A percentile compares a stretch with the other conserved stretches of the same genome.
phyloP scores from a whole-genome alignment of 2,797 vertebrate genomes.

The Lindbergichthys nudifrons region DNA sequence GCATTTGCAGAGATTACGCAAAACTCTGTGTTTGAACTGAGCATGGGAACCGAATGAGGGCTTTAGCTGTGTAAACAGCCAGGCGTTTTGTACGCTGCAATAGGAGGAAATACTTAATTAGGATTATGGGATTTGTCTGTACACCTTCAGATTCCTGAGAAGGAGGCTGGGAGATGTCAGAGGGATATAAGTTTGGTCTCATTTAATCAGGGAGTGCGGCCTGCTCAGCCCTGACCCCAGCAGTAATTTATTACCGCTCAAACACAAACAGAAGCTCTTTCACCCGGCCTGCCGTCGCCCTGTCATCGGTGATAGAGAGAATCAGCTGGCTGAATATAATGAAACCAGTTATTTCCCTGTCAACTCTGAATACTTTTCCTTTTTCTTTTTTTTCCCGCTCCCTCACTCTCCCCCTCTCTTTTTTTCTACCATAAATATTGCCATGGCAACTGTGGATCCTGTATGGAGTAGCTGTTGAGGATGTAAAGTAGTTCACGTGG shows the following conservation, averaged over 20 bases:
- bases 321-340: constrained; percentile 81
- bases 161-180: constrained; percentile 68
- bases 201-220: constrained; percentile 74
- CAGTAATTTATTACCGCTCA: constrained; percentile 75
- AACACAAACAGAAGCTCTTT: constrained; percentile 71
- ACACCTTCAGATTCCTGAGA: constrained; percentile 71
- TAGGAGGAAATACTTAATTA: constrained; percentile 77
- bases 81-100: constrained; percentile 54
- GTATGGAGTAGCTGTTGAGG: constrained; percentile 72
- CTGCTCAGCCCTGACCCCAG: constrained; percentile 66
- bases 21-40: constrained; percentile 58
- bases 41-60: constrained; percentile 55
- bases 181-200: constrained; percentile 75
- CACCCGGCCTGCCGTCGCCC: constrained; percentile 46
- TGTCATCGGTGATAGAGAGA: constrained; percentile 78
- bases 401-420: constrained; percentile 24
- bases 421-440: constrained; percentile 71
- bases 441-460: constrained; percentile 85
- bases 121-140: constrained; percentile 79
- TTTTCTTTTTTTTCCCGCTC: constrained; percentile 20
- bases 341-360: constrained; percentile 83
- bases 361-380: constrained; percentile 75
- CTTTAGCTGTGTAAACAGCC: constrained; percentile 65
- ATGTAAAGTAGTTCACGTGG: constrained; percentile 74
- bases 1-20: constrained; percentile 57